These are phyloP conservation scores for Phycodurus eques DNA, from an alignment of 2,113 vertebrate genomes.

Conservation along the genomic window DNA sequence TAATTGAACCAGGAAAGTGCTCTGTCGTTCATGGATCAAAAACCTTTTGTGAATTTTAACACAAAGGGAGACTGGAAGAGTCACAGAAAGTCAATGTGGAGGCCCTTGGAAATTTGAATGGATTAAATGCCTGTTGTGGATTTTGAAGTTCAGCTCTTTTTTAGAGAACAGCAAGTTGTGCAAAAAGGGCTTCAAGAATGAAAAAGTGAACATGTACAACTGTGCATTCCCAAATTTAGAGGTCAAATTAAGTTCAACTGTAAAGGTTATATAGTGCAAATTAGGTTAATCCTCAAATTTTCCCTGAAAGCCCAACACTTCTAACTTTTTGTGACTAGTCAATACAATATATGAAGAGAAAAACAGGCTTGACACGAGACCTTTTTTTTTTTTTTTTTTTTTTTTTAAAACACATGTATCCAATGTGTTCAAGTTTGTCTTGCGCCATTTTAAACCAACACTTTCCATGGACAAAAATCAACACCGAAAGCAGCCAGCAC, in stretches of 20 bases:
- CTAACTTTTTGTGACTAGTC: neutral
- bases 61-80: too few species aligned
- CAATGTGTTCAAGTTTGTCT: conserved; percentile 45
- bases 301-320: neutral
- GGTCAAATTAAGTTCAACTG: neutral
- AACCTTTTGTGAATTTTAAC: too few species aligned
- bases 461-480: conserved; percentile 50
- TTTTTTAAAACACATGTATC: conserved; percentile 13
- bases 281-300: neutral
- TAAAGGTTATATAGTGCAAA: neutral
- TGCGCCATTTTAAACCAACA: conserved; percentile 46
- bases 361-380: conserved; percentile 34
- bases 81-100: too few species aligned
- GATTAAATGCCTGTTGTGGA: too few species aligned
- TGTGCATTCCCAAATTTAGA: neutral
- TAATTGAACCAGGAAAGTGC: neutral
- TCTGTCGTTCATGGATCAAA: too few species aligned
- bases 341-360: conserved; percentile 2
- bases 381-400: conserved; percentile 18
- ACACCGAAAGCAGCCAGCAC: conserved; percentile 65
- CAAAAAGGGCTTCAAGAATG: too few species aligned
- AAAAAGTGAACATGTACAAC: neutral
- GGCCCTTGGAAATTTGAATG: too few species aligned
- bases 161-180: too few species aligned
- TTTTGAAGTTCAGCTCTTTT: too few species aligned